Conservation (phyloP, 2,113 vertebrate species). For the Pogonocichla stellata region DNA sequence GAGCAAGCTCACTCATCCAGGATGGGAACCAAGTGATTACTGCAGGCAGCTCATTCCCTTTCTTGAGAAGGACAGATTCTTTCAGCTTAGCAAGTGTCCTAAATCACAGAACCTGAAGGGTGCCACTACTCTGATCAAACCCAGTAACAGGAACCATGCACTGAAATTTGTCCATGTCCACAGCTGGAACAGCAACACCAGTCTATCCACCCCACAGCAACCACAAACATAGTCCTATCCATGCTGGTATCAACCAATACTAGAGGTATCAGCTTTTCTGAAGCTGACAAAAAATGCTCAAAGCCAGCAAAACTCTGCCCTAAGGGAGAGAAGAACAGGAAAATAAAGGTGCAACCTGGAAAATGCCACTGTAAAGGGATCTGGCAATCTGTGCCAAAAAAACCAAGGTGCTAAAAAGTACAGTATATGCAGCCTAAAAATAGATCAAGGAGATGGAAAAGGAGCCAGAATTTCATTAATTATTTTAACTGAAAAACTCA, state of each 20-base stretch:
- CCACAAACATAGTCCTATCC: not conserved
- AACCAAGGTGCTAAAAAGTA: not conserved
- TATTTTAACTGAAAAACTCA: not conserved
- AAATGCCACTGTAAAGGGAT: not conserved
- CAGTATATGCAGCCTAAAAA: not conserved
- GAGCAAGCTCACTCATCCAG: not conserved
- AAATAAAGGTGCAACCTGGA: not conserved
- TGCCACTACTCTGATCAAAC: not conserved
- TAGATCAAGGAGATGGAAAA: not conserved
- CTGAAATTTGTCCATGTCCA: not conserved
- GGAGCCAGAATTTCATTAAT: not conserved
- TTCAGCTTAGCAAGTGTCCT: not conserved
- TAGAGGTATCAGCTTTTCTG: not conserved
- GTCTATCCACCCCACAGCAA: not conserved
- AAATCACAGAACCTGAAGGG: not conserved
- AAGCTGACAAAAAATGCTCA: not conserved
- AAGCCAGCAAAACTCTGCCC: not conserved
- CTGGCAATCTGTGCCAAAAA: not conserved
- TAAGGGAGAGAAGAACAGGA: not conserved
- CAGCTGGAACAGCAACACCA: not conserved
- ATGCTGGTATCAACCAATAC: fast-evolving
- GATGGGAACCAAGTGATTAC: not conserved
- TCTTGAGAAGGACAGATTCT: not conserved
- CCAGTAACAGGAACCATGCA: fast-evolving
- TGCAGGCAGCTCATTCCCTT: not conserved